Conservation (phyloP, 35 echinoderm and acorn worm genomes). For the Apostichopus japonicus region DNA sequence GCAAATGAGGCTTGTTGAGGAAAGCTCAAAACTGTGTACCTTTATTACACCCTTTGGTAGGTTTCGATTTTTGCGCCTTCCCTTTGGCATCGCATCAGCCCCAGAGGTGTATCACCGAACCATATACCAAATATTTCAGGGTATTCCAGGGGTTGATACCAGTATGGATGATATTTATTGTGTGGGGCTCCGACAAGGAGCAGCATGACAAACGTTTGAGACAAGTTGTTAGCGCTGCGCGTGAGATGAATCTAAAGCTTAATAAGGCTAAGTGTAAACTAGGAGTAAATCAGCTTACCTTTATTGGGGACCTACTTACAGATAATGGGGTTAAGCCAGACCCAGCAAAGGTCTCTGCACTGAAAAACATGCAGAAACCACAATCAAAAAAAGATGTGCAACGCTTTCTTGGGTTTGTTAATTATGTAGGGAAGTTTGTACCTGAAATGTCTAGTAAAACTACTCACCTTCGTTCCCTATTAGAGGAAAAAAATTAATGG, state of each 20-base stretch:
- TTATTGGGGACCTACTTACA: slow-evolving; percentile 51
- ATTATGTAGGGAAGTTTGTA: slow-evolving; percentile 51
- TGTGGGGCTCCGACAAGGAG: slow-evolving; percentile 43
- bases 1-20: slow-evolving; percentile 66
- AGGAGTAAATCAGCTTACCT: slow-evolving; percentile 41
- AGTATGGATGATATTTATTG: slow-evolving; percentile 54
- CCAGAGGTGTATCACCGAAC: slow-evolving; percentile 55
- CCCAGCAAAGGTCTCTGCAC: slow-evolving; percentile 37
- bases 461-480: neutral
- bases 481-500: no score
- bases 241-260: slow-evolving; percentile 51
- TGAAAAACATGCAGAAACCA: slow-evolving; percentile 28
- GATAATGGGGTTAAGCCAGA: slow-evolving; percentile 31
- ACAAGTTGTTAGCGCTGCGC: slow-evolving; percentile 1
- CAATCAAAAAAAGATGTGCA: slow-evolving; percentile 27
- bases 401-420: slow-evolving; percentile 34
- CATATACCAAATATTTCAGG: neutral
- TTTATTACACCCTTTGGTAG: slow-evolving; percentile 80
- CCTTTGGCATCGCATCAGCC: slow-evolving; percentile 54
- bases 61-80: slow-evolving; percentile 63
- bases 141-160: slow-evolving; percentile 38
- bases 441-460: slow-evolving; percentile 22
- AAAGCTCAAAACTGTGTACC: slow-evolving; percentile 40
- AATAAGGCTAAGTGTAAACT: slow-evolving; percentile 54
- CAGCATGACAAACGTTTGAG: slow-evolving; percentile 52